Conservation (phyloP, 2,888 invertebrate genomes). For the Melolontha melolontha region DNA sequence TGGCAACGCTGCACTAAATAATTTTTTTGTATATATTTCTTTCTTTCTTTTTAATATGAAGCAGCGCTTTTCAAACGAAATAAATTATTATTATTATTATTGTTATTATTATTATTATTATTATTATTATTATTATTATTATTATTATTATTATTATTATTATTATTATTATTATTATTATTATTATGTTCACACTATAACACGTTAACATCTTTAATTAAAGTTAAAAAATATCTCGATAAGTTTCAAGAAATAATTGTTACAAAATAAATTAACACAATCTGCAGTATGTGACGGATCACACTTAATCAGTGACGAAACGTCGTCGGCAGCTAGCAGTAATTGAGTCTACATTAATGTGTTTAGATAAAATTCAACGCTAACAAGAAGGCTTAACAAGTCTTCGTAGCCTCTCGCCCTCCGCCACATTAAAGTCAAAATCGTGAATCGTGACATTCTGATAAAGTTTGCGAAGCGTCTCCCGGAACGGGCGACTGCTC, state of each 20-base stretch:
- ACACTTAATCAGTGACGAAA: conserved; percentile 30
- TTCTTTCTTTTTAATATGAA: too few species aligned
- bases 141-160: too few species aligned
- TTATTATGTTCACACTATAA: too few species aligned
- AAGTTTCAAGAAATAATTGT: background rate
- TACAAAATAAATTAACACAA: conserved; percentile 20
- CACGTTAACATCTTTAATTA: too few species aligned
- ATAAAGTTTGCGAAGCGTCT: conserved; percentile 41
- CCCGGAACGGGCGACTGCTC: conserved; percentile 48
- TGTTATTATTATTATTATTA: too few species aligned
- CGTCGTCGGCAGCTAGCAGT: conserved; percentile 5
- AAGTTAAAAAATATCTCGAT: too few species aligned
- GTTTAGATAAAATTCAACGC: conserved; percentile 43
- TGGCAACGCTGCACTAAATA: too few species aligned
- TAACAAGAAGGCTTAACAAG: conserved; percentile 43
- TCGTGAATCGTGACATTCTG: conserved; percentile 46
- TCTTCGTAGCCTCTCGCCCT: conserved; percentile 22
- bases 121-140: too few species aligned
- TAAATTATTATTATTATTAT: too few species aligned
- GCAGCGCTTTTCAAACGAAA: too few species aligned
- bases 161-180: too few species aligned
- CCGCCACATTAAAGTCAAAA: conserved; percentile 33
- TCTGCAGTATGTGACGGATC: background rate
- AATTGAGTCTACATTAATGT: conserved; percentile 39
- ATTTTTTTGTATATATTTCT: too few species aligned